phyloP scores from a whole-genome alignment of 1,140 invertebrate genomes.

The Choristoneura fumiferana region DNA sequence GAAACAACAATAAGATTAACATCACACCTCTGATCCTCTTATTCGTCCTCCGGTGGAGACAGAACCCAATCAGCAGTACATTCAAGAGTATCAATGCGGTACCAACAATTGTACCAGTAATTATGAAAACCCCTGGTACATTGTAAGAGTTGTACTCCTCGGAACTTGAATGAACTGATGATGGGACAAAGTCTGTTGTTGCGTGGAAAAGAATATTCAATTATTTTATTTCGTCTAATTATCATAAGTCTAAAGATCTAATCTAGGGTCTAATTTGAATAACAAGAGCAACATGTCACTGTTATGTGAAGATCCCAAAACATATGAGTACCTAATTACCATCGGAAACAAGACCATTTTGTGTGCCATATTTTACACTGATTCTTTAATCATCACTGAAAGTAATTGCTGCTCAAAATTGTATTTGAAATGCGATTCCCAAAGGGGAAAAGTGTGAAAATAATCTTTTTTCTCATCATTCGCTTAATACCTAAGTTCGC shows the following conservation, averaged over 20 bases:
- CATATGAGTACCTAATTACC: too few species aligned
- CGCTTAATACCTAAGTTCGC: too few species aligned
- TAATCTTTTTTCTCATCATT: neutral
- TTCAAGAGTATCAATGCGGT: conserved; percentile 87
- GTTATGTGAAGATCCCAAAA: too few species aligned
- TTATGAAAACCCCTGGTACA: conserved; percentile 72
- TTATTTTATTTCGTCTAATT: conserved; percentile 22
- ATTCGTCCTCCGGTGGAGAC: conserved; percentile 87
- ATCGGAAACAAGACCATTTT: too few species aligned
- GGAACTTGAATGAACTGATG: conserved; percentile 74
- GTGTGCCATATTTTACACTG: too few species aligned
- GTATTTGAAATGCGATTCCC: too few species aligned
- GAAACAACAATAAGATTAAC: conserved; percentile 22
- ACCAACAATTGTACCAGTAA: conserved; percentile 76
- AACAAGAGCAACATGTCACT: too few species aligned
- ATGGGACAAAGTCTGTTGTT: conserved; percentile 57
- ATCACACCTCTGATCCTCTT: conserved; percentile 83
- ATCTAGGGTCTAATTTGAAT: too few species aligned
- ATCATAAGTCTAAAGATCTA: too few species aligned
- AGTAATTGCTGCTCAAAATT: too few species aligned
- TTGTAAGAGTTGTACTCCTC: conserved; percentile 72
- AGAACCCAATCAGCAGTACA: conserved; percentile 92
- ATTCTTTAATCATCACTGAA: too few species aligned
- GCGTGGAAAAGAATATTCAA: conserved; percentile 44
- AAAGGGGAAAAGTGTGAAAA: too few species aligned